Evolutionary conservation across 1,140 invertebrate genomes (phyloP), one percentile per base, ranked within the genome.

Genomic region (Neelides sp.): DNA sequence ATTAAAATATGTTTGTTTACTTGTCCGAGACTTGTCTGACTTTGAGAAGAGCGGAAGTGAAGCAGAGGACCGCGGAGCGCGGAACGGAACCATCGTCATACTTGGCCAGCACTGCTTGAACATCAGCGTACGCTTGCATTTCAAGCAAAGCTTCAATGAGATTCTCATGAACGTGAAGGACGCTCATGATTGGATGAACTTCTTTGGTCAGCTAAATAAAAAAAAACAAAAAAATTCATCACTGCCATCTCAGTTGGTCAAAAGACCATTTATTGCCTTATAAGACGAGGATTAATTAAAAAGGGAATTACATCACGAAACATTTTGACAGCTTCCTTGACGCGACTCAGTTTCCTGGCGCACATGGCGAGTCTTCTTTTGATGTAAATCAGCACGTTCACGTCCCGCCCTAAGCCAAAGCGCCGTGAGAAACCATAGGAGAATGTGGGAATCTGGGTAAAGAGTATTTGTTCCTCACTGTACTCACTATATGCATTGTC

Each of bases 131-230:
- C 0, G 88, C 86, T 68, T 94, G 89, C 77, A 93, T 85, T 73
- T 97, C 92, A 48, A 98, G 69, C 48, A 97, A 71, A 15, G 82
- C 85, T 73, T 98, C 94, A 63, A 98, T 89, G 35, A 98, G 72
- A 73, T 98, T 98, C 72, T 98, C 94, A 68, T 97, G 94, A 45
- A 96, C 88, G 65, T 93, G 91, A 50, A 97, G 76, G 30, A 93
- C 83, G 69, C 88, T 92, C 79, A 96, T 84, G 61, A 93, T 90
- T n/a, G 87, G 85, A 47, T 86, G 85, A 62, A 93, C 90, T 74
- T 98, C 94, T 73, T 96, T 96, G 20, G 92, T 91, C 39, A 97
- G 70, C 79, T 81, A 65, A 37, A 69, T 71, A 36, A 35, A 53
- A 48, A 37, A 53, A 58, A 61, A 30, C 28, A 48, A 2, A 23